Percentiles rank a stretch among this genome's conserved stretches.
phyloP scores from a whole-genome alignment of 2,797 vertebrate genomes.

The Acanthopagrus latus region DNA sequence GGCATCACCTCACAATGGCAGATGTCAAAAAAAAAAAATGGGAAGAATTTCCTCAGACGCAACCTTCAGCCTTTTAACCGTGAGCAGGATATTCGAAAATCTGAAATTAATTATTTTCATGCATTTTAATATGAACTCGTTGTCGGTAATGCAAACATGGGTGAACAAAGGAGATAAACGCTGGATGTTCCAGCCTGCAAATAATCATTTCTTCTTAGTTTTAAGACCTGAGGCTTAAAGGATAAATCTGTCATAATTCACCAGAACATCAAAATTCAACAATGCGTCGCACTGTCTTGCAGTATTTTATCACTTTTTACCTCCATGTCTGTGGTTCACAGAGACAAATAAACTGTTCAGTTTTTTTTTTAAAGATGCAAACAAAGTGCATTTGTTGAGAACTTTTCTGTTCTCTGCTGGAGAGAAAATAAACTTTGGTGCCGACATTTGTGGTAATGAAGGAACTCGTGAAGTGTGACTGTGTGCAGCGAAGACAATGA shows the following conservation, averaged over 20 bases:
- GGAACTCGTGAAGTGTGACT: neutral
- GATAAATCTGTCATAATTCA: neutral
- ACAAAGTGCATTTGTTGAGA: neutral
- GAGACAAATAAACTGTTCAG: neutral
- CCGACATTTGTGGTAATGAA: neutral
- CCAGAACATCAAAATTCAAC: neutral
- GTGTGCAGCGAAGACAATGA: neutral
- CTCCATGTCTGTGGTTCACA: neutral
- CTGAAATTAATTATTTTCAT: neutral
- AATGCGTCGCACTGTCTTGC: neutral
- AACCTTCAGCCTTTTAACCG: neutral
- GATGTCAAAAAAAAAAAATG: slow-evolving; percentile 9
- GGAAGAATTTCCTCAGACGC: neutral
- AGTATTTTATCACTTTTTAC: neutral
- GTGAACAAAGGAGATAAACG: neutral
- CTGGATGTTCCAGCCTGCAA: neutral
- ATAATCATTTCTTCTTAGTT: neutral
- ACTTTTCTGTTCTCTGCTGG: too few species aligned
- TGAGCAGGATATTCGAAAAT: neutral
- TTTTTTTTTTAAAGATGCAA: neutral
- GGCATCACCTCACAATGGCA: neutral
- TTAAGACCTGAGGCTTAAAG: neutral
- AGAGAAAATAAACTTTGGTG: neutral
- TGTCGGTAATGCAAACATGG: neutral
- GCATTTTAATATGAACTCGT: neutral